Evolutionary conservation across 2,888 invertebrate species (phyloP).

Genomic region (Leptinotarsa juncta): DNA sequence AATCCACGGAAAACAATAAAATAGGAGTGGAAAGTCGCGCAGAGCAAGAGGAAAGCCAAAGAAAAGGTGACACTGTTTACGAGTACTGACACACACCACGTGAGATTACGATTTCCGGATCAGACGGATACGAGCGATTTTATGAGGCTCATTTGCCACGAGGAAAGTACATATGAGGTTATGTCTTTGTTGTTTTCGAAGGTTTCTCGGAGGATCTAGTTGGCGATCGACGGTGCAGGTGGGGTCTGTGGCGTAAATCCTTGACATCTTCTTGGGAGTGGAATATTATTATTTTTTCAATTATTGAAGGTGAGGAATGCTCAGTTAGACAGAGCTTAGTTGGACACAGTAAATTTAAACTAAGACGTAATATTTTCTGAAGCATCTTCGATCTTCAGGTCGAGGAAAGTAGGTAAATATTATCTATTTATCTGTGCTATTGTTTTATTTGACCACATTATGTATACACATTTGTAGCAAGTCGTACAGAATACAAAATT

Average conservation of each 20-base stretch:
- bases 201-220: background rate
- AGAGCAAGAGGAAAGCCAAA: conserved; percentile 45
- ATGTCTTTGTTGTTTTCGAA: conserved; percentile 11
- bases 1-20: conserved; percentile 61
- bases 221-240: background rate
- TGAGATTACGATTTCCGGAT: background rate
- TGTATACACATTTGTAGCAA: no score
- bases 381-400: no score
- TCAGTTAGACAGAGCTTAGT: no score
- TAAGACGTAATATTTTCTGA: no score
- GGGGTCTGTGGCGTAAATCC: background rate
- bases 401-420: no score
- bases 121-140: conserved; percentile 13
- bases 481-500: no score
- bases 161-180: conserved; percentile 1
- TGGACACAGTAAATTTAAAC: no score
- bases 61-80: conserved; percentile 53
- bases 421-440: no score
- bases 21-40: conserved; percentile 53
- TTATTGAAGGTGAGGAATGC: background rate
- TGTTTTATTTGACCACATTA: no score
- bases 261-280: background rate
- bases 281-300: background rate
- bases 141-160: conserved; percentile 5
- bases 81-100: conserved; percentile 33